Conservation (phyloP, 2,888 invertebrate genomes). For the Pachymerium ferrugineum region DNA sequence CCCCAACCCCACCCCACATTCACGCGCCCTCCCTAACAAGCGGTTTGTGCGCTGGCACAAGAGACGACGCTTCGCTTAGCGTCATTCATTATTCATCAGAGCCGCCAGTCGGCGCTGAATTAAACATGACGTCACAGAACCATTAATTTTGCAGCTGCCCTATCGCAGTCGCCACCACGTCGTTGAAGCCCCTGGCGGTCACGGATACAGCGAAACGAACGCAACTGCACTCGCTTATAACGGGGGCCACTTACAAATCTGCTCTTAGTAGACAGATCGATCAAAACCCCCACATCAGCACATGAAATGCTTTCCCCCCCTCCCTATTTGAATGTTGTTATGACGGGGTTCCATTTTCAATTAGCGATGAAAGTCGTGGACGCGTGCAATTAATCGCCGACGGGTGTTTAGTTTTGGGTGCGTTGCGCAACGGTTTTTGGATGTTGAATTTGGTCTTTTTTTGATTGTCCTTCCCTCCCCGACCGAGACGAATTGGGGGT, state of each 20-base stretch:
- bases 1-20: not conserved
- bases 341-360: slow-evolving; percentile 15
- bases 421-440: not conserved
- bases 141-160: slow-evolving; percentile 28
- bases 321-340: not conserved
- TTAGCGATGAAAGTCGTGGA: not conserved
- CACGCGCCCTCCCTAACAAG: not conserved
- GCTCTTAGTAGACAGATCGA: not conserved
- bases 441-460: not conserved
- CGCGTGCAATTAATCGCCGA: slow-evolving; percentile 17
- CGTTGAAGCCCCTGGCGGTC: not conserved
- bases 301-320: not conserved
- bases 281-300: not conserved
- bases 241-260: slow-evolving; percentile 9
- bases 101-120: slow-evolving; percentile 25
- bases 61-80: slow-evolving; percentile 5
- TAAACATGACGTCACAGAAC: slow-evolving; percentile 27
- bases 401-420: not conserved
- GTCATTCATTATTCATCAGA: slow-evolving; percentile 27
- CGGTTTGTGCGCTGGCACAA: slow-evolving; percentile 12
- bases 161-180: slow-evolving; percentile 16
- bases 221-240: not conserved
- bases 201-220: slow-evolving; percentile 4
- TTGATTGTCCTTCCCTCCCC: not conserved
- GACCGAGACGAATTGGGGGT: not conserved